These are phyloP conservation scores for Caenorhabditis auriculariae DNA, from an alignment of 2,888 invertebrate species.

Conservation along the genomic window DNA sequence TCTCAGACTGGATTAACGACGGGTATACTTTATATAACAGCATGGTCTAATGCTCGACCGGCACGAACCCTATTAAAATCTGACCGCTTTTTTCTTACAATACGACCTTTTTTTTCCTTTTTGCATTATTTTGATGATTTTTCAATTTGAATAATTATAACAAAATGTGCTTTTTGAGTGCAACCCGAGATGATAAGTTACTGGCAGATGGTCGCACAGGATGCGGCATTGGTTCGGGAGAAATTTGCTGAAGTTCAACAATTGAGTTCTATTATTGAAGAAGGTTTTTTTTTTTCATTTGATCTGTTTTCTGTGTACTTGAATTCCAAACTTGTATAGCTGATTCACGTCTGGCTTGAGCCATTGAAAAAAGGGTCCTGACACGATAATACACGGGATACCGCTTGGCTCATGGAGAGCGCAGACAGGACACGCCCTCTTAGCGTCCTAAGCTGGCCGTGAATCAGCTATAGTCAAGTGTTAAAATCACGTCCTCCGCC, in stretches of 20 bases:
- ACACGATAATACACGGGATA: too few species aligned
- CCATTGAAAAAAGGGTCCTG: too few species aligned
- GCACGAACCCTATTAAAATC: not conserved
- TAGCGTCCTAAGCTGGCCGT: too few species aligned
- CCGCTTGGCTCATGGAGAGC: too few species aligned
- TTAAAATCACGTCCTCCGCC: too few species aligned
- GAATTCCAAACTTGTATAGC: too few species aligned
- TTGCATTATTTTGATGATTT: not conserved
- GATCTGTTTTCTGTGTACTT: too few species aligned
- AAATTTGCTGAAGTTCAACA: conserved; percentile 10
- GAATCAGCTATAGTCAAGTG: too few species aligned
- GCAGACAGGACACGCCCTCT: too few species aligned
- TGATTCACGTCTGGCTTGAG: too few species aligned
- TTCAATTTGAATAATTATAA: not conserved
- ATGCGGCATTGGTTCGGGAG: conserved; percentile 5
- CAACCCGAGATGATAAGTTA: conserved; percentile 24
- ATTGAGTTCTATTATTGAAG: conserved; percentile 11
- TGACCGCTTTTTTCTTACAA: not conserved
- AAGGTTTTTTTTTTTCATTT: too few species aligned
- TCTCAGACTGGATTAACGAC: conserved; percentile 10
- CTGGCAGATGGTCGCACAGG: conserved; percentile 24
- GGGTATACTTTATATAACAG: not conserved
- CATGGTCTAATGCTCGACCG: not conserved
- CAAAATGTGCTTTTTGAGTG: not conserved
- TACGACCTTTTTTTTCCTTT: not conserved